Base-by-base conservation (phyloP, 2,888 invertebrate species). In the Drosophila tripunctata region DNA sequence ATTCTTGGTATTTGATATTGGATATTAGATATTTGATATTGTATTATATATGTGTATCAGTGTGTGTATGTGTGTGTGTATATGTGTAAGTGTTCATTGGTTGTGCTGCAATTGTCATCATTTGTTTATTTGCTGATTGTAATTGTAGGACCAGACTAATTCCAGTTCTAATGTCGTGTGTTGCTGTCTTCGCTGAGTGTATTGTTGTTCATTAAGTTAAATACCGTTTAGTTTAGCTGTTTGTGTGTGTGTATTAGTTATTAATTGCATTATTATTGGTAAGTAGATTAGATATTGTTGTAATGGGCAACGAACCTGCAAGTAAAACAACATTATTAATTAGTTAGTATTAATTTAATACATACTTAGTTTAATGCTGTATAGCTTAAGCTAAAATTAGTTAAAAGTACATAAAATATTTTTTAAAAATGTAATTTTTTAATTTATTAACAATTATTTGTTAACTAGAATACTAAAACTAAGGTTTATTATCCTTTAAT, bases 241-340 rank as follows among this genome's bases (percentile, higher is more conserved):
- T 4, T 21, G 21, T 45, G 55, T 55, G 40, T 70, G 36, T 67
- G 10, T 50, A 48, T 36, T 17, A 33, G 27, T 54, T 78, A 60
- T 52, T 63, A 65, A 52, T 52, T 52, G 67, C 66, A 67, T 81
- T 66, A 56, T 75, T 79, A 67, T 63, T 71, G 62, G 41, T 66
- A 74, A 44, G 70, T 62, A 57, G 52, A 38, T 83, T 80, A 45
- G 17, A 31, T 81, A 71, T 74, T 71, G 62, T 43, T 33, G 58
- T 50, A 55, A 43, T 65, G 48, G 72, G 48, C 77, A 83, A 83
- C 82, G 75, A 83, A 83, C 82, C 82, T 83, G 77, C 19, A 87
- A 83, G n/a, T 17, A 44, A 21, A 78, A 12, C 41, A 51, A 21
- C 7, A 14, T 2, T 24, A 6, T 36, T 43, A 52, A 21, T 55